Conservation (phyloP, 2,888 invertebrate genomes). For the Troides aeacus region DNA sequence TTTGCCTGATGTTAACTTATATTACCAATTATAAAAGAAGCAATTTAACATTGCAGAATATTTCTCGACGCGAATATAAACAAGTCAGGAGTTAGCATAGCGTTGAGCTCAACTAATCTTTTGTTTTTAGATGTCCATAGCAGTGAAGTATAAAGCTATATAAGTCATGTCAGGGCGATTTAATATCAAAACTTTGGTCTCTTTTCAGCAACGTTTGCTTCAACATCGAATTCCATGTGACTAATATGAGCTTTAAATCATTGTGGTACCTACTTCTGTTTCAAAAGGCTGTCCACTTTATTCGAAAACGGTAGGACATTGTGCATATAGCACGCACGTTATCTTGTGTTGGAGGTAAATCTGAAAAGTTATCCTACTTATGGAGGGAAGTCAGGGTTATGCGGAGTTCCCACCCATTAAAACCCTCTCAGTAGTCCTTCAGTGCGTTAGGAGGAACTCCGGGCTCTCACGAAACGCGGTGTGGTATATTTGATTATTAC, state of each 20-base stretch:
- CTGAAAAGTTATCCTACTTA: too few relatives aligned
- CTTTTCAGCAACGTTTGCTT: slow-evolving; percentile 23
- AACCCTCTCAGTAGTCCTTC: too few relatives aligned
- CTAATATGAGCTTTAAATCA: slow-evolving; percentile 60
- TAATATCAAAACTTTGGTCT: slow-evolving; percentile 26
- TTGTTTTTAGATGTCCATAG: slow-evolving; percentile 27
- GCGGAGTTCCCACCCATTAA: too few relatives aligned
- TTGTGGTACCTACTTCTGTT: slow-evolving; percentile 12
- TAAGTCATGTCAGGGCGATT: slow-evolving; percentile 28
- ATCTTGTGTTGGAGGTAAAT: too few relatives aligned
- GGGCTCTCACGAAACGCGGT: too few relatives aligned
- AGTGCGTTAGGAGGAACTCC: too few relatives aligned
- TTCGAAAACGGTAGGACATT: slow-evolving; percentile 1
- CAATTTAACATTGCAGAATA: slow-evolving; percentile 6
- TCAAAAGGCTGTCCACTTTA: not conserved
- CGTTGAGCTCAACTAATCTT: slow-evolving; percentile 17
- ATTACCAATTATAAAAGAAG: not conserved
- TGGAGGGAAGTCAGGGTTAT: too few relatives aligned
- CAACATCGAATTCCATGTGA: slow-evolving; percentile 39
- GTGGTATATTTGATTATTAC: too few relatives aligned
- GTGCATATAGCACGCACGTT: too few relatives aligned
- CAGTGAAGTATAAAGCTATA: slow-evolving; percentile 26
- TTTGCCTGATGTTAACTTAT: too few relatives aligned
- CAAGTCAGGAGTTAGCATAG: slow-evolving; percentile 5
- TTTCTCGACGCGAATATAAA: slow-evolving; percentile 9